phyloP scores from a whole-genome alignment of 2,888 invertebrate species.

The Zygogramma bicolorata region DNA sequence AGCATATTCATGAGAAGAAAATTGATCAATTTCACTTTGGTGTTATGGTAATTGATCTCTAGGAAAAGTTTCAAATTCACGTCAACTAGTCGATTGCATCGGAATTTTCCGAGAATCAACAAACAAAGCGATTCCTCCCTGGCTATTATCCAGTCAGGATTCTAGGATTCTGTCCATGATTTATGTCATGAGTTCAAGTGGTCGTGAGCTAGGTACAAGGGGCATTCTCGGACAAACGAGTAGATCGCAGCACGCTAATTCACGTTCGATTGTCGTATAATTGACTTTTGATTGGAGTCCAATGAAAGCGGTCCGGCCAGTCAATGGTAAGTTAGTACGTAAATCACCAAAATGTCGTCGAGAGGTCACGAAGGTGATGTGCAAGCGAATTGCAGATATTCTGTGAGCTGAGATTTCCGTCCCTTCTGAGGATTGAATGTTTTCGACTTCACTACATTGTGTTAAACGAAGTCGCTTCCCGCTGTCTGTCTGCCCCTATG shows the following conservation, averaged over 20 bases:
- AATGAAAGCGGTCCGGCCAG: slow-evolving; percentile 21
- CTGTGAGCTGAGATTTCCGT: too few species aligned
- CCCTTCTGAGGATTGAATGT: too few species aligned
- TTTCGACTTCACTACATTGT: too few species aligned
- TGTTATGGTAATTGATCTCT: too few species aligned
- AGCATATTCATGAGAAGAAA: too few species aligned
- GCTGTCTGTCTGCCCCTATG: too few species aligned
- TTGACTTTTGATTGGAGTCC: slow-evolving; percentile 47
- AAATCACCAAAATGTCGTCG: not conserved
- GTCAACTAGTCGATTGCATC: too few species aligned
- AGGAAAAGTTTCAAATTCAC: too few species aligned
- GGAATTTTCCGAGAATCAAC: not conserved
- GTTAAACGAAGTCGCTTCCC: too few species aligned
- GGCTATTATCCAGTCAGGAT: slow-evolving; percentile 5
- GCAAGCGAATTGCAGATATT: too few species aligned
- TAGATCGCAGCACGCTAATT: slow-evolving; percentile 44
- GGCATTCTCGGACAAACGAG: slow-evolving; percentile 36
- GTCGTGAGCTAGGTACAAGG: slow-evolving; percentile 39
- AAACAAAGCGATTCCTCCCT: not conserved
- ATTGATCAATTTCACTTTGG: too few species aligned
- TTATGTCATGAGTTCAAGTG: slow-evolving; percentile 50
- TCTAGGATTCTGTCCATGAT: slow-evolving; percentile 46
- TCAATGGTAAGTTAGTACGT: slow-evolving; percentile 4
- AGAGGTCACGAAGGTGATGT: not conserved
- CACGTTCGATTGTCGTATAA: slow-evolving; percentile 48